Evolutionary conservation across 2,888 invertebrate genomes (phyloP).

Genomic region (Melanostoma scalare): DNA sequence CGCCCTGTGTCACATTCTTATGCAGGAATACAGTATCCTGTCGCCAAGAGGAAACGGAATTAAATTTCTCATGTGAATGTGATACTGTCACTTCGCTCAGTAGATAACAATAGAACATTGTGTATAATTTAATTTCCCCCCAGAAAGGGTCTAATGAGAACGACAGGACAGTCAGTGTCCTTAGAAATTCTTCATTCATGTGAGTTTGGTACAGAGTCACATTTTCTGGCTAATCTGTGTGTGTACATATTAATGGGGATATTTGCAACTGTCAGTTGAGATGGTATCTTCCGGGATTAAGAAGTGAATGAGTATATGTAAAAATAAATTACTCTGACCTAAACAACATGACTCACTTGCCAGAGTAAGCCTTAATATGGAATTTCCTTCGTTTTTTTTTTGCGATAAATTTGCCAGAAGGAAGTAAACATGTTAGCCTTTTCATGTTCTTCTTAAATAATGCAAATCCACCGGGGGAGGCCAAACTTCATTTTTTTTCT

Average conservation of each 20-base stretch:
- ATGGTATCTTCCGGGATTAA: not conserved
- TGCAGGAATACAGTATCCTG: not conserved
- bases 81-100: constrained; percentile 9
- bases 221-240: not conserved
- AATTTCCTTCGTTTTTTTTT: too few species aligned
- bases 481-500: not conserved
- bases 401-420: too few species aligned
- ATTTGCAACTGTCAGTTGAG: constrained; percentile 4
- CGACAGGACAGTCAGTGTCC: not conserved
- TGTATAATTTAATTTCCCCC: not conserved
- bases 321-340: not conserved
- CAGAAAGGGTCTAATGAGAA: not conserved
- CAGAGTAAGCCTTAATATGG: too few species aligned
- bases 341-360: too few species aligned
- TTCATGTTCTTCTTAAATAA: too few species aligned
- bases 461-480: too few species aligned
- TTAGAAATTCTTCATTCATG: not conserved
- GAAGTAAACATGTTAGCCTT: too few species aligned
- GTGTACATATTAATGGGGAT: not conserved
- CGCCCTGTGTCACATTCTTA: not conserved
- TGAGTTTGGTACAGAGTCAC: not conserved
- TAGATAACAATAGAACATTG: constrained; percentile 1
- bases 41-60: not conserved
- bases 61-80: constrained; percentile 18
- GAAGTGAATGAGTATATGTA: not conserved